Conservation (phyloP, 2,888 invertebrate genomes). For the Ceriagrion tenellum region DNA sequence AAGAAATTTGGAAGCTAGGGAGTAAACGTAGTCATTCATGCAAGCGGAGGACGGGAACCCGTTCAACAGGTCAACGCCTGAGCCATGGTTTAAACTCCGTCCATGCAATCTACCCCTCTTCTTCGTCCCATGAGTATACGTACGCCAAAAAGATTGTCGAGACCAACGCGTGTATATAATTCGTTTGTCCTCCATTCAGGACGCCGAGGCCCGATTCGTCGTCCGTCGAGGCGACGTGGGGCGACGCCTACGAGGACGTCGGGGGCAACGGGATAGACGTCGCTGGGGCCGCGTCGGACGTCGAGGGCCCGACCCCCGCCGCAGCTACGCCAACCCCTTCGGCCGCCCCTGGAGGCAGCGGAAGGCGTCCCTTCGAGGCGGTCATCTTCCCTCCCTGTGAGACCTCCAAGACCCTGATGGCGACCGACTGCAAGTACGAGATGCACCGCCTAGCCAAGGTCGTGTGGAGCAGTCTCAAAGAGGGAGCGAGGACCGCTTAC, state of each 20-base stretch:
- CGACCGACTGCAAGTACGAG: constrained; percentile 83
- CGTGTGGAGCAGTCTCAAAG: constrained; percentile 81
- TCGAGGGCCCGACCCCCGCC: not conserved
- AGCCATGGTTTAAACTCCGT: too few relatives aligned
- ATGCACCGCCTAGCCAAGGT: constrained; percentile 85
- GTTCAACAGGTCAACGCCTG: too few relatives aligned
- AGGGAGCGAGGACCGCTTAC: constrained; percentile 79
- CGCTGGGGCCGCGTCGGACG: too few relatives aligned
- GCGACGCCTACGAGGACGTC: not conserved
- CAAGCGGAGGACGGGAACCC: too few relatives aligned
- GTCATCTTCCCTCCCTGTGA: constrained; percentile 85
- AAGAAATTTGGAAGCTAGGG: too few relatives aligned
- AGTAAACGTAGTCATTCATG: too few relatives aligned
- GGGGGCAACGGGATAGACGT: not conserved
- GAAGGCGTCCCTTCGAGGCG: constrained; percentile 76
- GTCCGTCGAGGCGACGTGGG: not conserved
- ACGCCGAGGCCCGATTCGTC: not conserved
- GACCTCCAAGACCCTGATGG: constrained; percentile 66
- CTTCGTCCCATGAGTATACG: too few relatives aligned
- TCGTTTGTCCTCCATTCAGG: not conserved
- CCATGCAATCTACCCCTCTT: too few relatives aligned
- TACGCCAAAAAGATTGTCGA: too few relatives aligned
- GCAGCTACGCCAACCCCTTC: too few relatives aligned
- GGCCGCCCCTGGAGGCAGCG: not conserved
- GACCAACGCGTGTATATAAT: too few relatives aligned